Evolutionary conservation across 2,888 invertebrate species (phyloP), one percentile per base, ranked within the genome.

Genomic region (Cosmorhoe ocellata): DNA sequence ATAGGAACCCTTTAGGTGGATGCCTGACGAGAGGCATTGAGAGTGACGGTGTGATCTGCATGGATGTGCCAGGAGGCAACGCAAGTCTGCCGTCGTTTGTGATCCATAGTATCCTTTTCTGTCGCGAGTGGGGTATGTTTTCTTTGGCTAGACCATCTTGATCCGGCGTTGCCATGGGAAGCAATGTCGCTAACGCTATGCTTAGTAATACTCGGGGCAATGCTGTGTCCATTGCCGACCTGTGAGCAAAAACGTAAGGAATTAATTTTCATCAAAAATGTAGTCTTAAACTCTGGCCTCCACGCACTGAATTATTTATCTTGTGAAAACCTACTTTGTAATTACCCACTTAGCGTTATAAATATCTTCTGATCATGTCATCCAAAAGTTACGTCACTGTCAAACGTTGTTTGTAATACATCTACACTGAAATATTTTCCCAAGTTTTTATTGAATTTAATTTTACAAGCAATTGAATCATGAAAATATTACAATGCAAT

Each of bases 11-110:
- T 70, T 95, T 94, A 0, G 96, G 96, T 6, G 96, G 96, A 88
- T 96, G 95, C 66, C 96, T 89, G 2, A 96, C 95, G 68, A 96
- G 93, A 7, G 96, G 96, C 89, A 96, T 87, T 3, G 96, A 94
- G 34, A 96, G 79, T 3, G 96, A 95, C 7, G 96, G 96, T 2
- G 95, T 93, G 62, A 96, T 94, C 18, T 94, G 92, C 83, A 97
- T 91, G 1, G 94, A 91, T 0, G 96, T 96, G 33, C 96, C 96
- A 0, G 96, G 97, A 1, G 97, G 97, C 61, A 97, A 75, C 0
- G 96, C 96, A 67, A 97, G 81, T 4, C 96, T 90, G 1, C 96
- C 96, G 76, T 96, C 96, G 59, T 95, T 94, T 7, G 96, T 96
- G 58, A 97, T 93, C 96, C 96, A 96, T 33, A 97, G 89, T 64